These are phyloP conservation scores for Parnassius mnemosyne DNA, from an alignment of 2,888 invertebrate species.

Conservation along the genomic window DNA sequence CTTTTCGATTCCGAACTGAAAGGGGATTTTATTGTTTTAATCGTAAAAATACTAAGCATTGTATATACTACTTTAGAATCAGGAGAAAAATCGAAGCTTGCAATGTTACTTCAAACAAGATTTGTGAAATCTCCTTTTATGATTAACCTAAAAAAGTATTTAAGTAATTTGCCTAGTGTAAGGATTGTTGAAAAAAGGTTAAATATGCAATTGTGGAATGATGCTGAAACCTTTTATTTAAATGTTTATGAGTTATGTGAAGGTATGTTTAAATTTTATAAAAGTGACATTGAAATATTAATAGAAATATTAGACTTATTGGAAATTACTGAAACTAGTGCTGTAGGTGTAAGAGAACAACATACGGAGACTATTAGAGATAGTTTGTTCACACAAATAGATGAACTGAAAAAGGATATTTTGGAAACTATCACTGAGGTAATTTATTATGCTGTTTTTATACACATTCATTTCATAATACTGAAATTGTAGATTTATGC, in stretches of 20 bases:
- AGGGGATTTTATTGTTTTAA: conserved; percentile 71
- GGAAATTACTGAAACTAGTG: conserved; percentile 55
- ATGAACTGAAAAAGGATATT: conserved; percentile 43
- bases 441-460: conserved; percentile 26
- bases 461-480: too few species aligned
- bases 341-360: conserved; percentile 53
- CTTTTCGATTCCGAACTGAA: conserved; percentile 63
- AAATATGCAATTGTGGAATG: conserved; percentile 68
- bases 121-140: conserved; percentile 60
- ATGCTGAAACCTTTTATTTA: conserved; percentile 58
- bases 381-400: conserved; percentile 59
- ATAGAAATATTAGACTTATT: conserved; percentile 50
- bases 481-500: too few species aligned
- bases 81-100: conserved; percentile 57
- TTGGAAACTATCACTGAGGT: conserved; percentile 46
- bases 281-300: conserved; percentile 44
- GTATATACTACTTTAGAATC: conserved; percentile 56
- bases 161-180: conserved; percentile 53
- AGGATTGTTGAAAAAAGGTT: conserved; percentile 61
- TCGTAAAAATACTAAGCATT: conserved; percentile 64
- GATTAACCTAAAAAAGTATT: conserved; percentile 51
- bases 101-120: conserved; percentile 48
- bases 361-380: conserved; percentile 69
- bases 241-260: conserved; percentile 54
- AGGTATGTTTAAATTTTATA: conserved; percentile 53